phyloP scores from a whole-genome alignment of 2,113 vertebrate species.

The Crocuta crocuta region DNA sequence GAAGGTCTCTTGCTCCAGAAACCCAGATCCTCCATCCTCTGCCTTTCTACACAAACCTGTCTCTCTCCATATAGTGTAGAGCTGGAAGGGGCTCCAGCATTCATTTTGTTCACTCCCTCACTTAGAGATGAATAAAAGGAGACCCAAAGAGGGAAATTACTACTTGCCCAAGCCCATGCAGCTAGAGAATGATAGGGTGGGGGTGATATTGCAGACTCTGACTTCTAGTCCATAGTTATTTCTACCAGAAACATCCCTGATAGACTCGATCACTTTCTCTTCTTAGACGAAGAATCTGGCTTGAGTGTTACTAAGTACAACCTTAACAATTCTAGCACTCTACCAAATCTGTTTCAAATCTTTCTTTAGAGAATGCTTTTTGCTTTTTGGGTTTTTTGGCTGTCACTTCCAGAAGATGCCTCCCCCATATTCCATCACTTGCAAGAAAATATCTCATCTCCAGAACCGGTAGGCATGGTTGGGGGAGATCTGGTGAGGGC shows the following conservation, averaged over 20 bases:
- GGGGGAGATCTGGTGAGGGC: neutral
- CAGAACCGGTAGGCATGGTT: neutral
- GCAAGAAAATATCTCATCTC: neutral
- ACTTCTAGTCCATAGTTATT: neutral
- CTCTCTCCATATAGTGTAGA: neutral
- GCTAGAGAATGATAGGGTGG: neutral
- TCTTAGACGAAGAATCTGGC: neutral
- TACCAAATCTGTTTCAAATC: constrained; percentile 14
- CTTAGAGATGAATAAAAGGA: neutral
- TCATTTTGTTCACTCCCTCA: neutral
- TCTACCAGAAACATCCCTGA: neutral
- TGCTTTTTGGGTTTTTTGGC: neutral
- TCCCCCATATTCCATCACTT: neutral
- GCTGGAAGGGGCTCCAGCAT: neutral
- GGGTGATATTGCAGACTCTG: neutral
- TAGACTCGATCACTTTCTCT: neutral
- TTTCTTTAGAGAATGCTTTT: neutral
- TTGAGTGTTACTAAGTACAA: neutral
- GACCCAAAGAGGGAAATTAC: neutral
- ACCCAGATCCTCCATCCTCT: neutral
- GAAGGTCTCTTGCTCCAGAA: neutral
- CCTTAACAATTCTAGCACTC: neutral
- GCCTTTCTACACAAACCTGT: neutral
- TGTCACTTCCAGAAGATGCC: neutral
- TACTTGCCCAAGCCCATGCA: neutral